Evolutionary conservation across 1,140 invertebrate species (phyloP).

Genomic region (Limonius californicus): DNA sequence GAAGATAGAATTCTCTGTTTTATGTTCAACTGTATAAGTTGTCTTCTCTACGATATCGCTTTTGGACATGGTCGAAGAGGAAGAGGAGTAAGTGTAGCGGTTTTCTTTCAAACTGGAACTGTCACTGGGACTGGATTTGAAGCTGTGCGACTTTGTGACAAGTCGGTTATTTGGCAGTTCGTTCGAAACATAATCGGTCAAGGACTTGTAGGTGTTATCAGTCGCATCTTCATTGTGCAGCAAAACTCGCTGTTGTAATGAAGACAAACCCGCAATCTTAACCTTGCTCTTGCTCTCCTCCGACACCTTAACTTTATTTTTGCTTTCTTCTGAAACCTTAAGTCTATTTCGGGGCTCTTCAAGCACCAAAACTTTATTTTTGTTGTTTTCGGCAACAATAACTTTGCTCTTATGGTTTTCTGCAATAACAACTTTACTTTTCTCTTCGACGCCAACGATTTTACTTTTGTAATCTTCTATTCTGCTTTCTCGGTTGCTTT

Average conservation of each 20-base stretch:
- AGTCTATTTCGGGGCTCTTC: constrained; percentile 5
- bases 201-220: constrained; percentile 44
- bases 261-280: constrained; percentile 51
- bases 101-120: background rate
- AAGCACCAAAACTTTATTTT: background rate
- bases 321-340: background rate
- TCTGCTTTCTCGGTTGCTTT: constrained; percentile 1
- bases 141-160: constrained; percentile 63
- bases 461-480: background rate
- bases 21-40: background rate
- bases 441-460: background rate
- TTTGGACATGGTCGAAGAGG: background rate
- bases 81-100: background rate
- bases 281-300: constrained; percentile 44
- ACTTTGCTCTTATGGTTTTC: no score
- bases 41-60: background rate
- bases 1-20: background rate
- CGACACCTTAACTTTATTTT: background rate
- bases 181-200: constrained; percentile 46
- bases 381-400: background rate
- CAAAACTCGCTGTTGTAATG: constrained; percentile 49
- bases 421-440: background rate
- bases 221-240: constrained; percentile 29
- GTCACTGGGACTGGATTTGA: constrained; percentile 46
- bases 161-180: constrained; percentile 45